Conservation (phyloP, 2,888 invertebrate species). For the Laspeyria flexula region DNA sequence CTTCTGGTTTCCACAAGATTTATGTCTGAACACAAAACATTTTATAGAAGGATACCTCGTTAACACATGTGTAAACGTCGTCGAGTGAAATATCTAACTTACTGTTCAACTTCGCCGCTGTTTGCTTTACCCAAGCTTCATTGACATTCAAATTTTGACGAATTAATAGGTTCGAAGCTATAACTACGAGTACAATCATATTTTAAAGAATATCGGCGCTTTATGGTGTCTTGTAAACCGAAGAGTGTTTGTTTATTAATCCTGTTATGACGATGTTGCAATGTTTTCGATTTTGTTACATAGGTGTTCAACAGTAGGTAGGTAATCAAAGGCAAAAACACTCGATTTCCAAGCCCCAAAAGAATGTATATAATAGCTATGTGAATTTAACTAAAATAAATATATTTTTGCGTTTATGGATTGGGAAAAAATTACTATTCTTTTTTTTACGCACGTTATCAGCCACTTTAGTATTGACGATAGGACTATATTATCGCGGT, state of each 20-base stretch:
- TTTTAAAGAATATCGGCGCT: constrained; percentile 11
- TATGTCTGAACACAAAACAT: constrained; percentile 74
- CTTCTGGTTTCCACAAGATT: constrained; percentile 67
- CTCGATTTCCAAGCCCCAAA: too few species aligned
- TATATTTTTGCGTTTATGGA: too few species aligned
- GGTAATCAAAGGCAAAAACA: too few species aligned
- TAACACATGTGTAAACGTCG: constrained; percentile 82
- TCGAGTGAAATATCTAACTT: constrained; percentile 70
- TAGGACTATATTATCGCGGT: constrained; percentile 68
- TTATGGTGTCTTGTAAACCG: constrained; percentile 22
- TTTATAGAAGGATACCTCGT: constrained; percentile 79
- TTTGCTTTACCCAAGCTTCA: constrained; percentile 64
- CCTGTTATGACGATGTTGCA: constrained; percentile 1
- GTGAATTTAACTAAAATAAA: too few species aligned
- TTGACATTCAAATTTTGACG: constrained; percentile 77
- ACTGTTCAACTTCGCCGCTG: constrained; percentile 49
- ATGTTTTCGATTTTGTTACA: background rate
- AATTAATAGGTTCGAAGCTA: constrained; percentile 51
- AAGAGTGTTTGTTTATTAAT: constrained; percentile 27
- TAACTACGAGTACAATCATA: constrained; percentile 21
- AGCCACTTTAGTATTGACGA: constrained; percentile 75
- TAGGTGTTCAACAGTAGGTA: too few species aligned
- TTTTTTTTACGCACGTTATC: constrained; percentile 70
- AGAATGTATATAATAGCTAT: too few species aligned
- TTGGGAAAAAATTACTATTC: constrained; percentile 77